These are phyloP conservation scores for Acrossocheilus wenchowensis DNA, from an alignment of 2,797 vertebrate genomes.

Conservation along the genomic window DNA sequence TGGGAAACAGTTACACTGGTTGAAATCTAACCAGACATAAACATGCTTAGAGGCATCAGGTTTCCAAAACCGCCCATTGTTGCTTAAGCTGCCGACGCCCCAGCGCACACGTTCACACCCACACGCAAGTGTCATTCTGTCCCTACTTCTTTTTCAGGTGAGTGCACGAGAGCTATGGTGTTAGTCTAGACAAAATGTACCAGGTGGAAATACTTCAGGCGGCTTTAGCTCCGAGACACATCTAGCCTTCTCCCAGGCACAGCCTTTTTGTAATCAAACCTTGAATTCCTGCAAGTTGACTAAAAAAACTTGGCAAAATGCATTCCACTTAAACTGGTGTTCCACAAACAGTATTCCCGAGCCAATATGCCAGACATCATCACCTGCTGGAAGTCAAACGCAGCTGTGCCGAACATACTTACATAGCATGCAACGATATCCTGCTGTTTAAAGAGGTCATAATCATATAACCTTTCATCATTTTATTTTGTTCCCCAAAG, in stretches of 20 bases:
- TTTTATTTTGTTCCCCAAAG: background rate
- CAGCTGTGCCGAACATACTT: conserved; percentile 36
- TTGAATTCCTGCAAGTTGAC: conserved; percentile 27
- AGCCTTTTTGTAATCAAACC: conserved; percentile 47
- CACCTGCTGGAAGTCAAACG: conserved; percentile 39
- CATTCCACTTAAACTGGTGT: conserved; percentile 42
- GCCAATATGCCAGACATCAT: conserved; percentile 49
- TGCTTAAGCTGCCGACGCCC: conserved; percentile 28
- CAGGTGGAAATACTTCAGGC: conserved; percentile 64
- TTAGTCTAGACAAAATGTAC: conserved; percentile 73
- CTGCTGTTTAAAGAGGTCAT: conserved; percentile 35
- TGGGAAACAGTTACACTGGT: conserved; percentile 52
- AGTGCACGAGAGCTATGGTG: conserved; percentile 68
- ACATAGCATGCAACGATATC: conserved; percentile 38
- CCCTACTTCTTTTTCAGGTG: conserved; percentile 59
- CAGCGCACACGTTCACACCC: conserved; percentile 60
- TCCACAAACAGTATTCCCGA: conserved; percentile 36
- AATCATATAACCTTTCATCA: background rate
- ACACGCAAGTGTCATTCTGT: conserved; percentile 52
- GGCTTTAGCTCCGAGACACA: conserved; percentile 25
- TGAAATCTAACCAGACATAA: conserved; percentile 57
- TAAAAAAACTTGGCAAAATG: conserved; percentile 12
- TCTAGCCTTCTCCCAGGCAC: conserved; percentile 21
- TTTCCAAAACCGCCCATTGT: conserved; percentile 53
- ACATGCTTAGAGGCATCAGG: conserved; percentile 48